Conservation (phyloP, 23 tunicate genomes). For the Phallusia fumigata region DNA sequence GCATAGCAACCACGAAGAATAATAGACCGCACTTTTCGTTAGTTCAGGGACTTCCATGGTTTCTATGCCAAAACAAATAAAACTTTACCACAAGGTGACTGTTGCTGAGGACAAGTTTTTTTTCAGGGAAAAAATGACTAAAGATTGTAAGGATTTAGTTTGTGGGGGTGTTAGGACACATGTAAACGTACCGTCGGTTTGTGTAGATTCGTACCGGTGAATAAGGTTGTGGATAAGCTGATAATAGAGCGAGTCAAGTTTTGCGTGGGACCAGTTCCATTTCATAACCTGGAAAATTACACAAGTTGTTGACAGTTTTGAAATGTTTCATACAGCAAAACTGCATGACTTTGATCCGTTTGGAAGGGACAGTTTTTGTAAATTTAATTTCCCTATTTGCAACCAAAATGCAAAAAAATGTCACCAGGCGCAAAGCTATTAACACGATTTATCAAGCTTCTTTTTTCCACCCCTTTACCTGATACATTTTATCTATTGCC, state of each 20-base stretch:
- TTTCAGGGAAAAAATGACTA: too few relatives aligned
- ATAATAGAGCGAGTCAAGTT: slow-evolving; percentile 29
- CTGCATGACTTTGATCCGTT: too few relatives aligned
- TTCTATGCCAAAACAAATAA: not conserved
- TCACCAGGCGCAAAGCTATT: too few relatives aligned
- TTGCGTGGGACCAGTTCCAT: slow-evolving; percentile 58
- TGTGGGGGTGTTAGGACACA: not conserved
- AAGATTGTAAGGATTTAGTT: not conserved
- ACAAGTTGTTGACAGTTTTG: too few relatives aligned
- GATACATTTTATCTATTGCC: too few relatives aligned
- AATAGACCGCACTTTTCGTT: slow-evolving; percentile 13
- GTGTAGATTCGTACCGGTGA: slow-evolving; percentile 17
- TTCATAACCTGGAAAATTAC: slow-evolving; percentile 46
- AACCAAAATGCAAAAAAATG: too few relatives aligned
- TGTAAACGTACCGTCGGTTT: slow-evolving; percentile 1
- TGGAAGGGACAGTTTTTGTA: too few relatives aligned
- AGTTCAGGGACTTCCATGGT: not conserved
- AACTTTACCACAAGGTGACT: not conserved
- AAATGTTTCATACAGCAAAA: too few relatives aligned
- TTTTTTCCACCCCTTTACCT: too few relatives aligned
- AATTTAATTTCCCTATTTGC: too few relatives aligned
- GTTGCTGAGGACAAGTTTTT: too few relatives aligned
- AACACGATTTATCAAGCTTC: too few relatives aligned
- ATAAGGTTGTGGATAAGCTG: slow-evolving; percentile 60
- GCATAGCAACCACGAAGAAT: slow-evolving; percentile 46